Evolutionary conservation across 2,113 vertebrate genomes (phyloP), one percentile per base, ranked within the genome.

Genomic region (Bolborhynchus lineola): DNA sequence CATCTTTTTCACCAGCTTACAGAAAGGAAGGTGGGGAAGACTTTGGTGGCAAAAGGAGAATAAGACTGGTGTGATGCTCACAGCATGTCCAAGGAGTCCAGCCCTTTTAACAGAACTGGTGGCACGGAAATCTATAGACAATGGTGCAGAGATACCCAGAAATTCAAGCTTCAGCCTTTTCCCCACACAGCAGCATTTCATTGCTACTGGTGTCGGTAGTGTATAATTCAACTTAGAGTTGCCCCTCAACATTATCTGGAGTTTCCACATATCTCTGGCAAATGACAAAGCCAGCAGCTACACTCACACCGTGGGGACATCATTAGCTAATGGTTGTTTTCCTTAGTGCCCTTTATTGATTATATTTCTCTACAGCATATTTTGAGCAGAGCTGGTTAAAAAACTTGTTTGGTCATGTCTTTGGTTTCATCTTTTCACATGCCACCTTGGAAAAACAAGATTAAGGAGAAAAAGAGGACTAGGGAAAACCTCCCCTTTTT

Each of bases 31-130:
- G 3, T 52, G 52, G 75, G 31, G 31, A 82, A 86, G 42, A 41
- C 13, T 72, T 64, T 31, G 24, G 44, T 88, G 71, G 21, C 33
- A 91, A 86, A 44, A 70, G 26, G 6, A 76, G 37, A 86, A 67
- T 11, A 82, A 67, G 29, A 4, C 33, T 8, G 3, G 16, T 18
- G 13, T 33, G 59, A 79, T 0, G 0, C 16, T 80, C 5, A 28
- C 20, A 84, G 44, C 26, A 23, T 8, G 6, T 14, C 53, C 42
- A 74, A 70, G 7, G 11, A 23, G 17, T 5, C 7, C 25, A 11
- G 23, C 10, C 7, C 28, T 90, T 85, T 59, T 24, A 46, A 53
- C 91, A 60, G 2, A 5, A 17, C 35, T 37, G 9, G 15, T 0
- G 1, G 8, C n/a, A 46, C 80, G 19, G 20, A 70, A 74, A 60